These are phyloP conservation scores for Ctena decussata DNA, from an alignment of 2,888 invertebrate genomes.

Conservation along the genomic window DNA sequence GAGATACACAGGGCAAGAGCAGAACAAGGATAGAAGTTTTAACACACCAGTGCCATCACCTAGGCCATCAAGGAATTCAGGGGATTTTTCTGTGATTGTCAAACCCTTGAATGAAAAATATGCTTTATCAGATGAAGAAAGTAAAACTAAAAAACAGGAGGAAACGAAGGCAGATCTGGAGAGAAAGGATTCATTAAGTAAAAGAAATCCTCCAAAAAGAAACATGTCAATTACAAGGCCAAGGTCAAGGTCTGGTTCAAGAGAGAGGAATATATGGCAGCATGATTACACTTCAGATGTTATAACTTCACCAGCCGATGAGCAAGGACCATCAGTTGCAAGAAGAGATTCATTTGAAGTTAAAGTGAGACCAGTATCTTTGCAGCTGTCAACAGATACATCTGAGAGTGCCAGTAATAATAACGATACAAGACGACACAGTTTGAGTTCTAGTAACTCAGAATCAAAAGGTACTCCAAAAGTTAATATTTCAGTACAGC, in stretches of 20 bases:
- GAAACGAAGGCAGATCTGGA: constrained; percentile 32
- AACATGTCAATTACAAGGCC: constrained; percentile 46
- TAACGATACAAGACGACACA: constrained; percentile 42
- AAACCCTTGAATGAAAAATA: constrained; percentile 48
- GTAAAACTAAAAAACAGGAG: not conserved
- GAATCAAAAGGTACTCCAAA: constrained; percentile 47
- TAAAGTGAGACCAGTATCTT: constrained; percentile 52
- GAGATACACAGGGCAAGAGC: not conserved
- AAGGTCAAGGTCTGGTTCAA: constrained; percentile 23
- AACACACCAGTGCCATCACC: not conserved
- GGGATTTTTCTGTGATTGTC: not conserved
- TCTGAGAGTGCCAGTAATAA: constrained; percentile 29
- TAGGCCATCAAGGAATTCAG: not conserved
- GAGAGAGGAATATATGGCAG: constrained; percentile 59
- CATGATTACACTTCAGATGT: not conserved
- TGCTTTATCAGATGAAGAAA: constrained; percentile 30
- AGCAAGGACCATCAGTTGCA: constrained; percentile 48
- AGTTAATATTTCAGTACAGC: constrained; percentile 46
- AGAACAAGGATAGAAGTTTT: not conserved
- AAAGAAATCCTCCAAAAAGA: constrained; percentile 52
- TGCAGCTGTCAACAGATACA: constrained; percentile 47
- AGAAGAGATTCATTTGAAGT: constrained; percentile 61
- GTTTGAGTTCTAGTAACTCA: constrained; percentile 33
- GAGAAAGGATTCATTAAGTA: constrained; percentile 49
- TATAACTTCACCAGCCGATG: not conserved